Base-by-base conservation (phyloP, 2,113 vertebrate genomes). In the Chunga burmeisteri region DNA sequence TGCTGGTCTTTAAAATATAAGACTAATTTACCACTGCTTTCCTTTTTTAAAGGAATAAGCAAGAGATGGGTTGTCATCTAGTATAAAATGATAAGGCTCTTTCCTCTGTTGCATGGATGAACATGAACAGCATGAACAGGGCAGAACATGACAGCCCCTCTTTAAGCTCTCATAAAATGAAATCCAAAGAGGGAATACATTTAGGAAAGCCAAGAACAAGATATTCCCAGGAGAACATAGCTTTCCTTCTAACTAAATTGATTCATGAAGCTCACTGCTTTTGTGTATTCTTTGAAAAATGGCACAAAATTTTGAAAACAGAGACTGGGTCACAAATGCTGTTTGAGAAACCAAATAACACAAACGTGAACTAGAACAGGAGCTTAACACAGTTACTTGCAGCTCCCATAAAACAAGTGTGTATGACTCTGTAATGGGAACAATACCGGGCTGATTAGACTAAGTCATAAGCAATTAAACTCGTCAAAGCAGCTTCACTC, bases 281-380 rank as follows among this genome's bases (percentile, higher is more conserved):
- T 77, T 58, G 40, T 49, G 36, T 53, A 70, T 80, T 92, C 58
- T 91, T 70, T 81, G 55, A 81, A 93, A 92, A 80, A 86, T n/a
- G 30, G 9, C 20, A 62, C 19, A 29, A 61, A 30, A 15, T 50
- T 61, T 62, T 42, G 30, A 61, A 56, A 70, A 50, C 11, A 55
- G 66, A 34, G 40, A 34, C 12, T 36, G 66, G 17, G 53, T 92
- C 66, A 82, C 21, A 56, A 94, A 32, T 9, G 15, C 32, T 56
- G 4, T 68, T 82, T 72, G 67, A 62, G 42, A 78, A 91, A 78
- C 42, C 22, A 78, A 73, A 58, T 25, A 92, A 82, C 66, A 27
- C 18, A n/a, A 6, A 6, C 0, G 12, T n/a, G 32, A 42, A 5
- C 14, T 34, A 11, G 22, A 66, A 40, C 16, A 16, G 0, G 5